phyloP scores from a whole-genome alignment of 2,888 invertebrate genomes.

The Rhagonycha fulva region DNA sequence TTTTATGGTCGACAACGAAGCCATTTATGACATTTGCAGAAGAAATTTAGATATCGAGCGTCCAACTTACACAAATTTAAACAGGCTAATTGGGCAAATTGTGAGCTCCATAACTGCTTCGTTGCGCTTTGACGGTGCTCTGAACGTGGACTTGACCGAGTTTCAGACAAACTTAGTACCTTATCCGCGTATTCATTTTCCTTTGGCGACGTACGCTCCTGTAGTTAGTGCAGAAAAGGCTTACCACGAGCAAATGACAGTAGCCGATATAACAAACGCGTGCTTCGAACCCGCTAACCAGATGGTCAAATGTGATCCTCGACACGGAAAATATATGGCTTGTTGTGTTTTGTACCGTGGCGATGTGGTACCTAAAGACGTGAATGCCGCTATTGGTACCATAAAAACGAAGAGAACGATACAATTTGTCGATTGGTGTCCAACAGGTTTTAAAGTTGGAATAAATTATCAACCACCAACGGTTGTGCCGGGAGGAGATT shows the following conservation, averaged over 20 bases:
- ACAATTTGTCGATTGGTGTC: conserved; percentile 52
- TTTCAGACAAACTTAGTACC: conserved; percentile 64
- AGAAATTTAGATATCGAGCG: conserved; percentile 64
- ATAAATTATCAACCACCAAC: conserved; percentile 60
- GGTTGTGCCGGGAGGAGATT: conserved; percentile 58
- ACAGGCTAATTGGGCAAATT: conserved; percentile 62
- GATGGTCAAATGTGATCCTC: conserved; percentile 62
- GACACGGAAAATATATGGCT: conserved; percentile 62
- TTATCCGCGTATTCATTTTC: conserved; percentile 67
- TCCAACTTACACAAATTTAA: conserved; percentile 67
- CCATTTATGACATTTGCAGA: conserved; percentile 60
- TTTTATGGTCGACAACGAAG: conserved; percentile 60
- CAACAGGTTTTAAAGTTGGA: conserved; percentile 52
- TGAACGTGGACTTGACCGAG: conserved; percentile 65
- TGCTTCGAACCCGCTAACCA: conserved; percentile 68
- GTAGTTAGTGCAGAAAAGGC: conserved; percentile 64
- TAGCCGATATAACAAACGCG: conserved; percentile 63
- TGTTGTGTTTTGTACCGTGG: conserved; percentile 60
- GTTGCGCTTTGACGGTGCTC: conserved; percentile 63
- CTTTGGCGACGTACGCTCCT: conserved; percentile 61
- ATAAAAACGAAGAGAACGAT: conserved; percentile 62
- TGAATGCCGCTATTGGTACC: conserved; percentile 60
- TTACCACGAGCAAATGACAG: conserved; percentile 62
- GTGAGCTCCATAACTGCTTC: conserved; percentile 65
- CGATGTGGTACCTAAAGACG: conserved; percentile 56